These are phyloP conservation scores for Armadillidium nasatum DNA, from an alignment of 1,140 invertebrate species.

Conservation along the genomic window DNA sequence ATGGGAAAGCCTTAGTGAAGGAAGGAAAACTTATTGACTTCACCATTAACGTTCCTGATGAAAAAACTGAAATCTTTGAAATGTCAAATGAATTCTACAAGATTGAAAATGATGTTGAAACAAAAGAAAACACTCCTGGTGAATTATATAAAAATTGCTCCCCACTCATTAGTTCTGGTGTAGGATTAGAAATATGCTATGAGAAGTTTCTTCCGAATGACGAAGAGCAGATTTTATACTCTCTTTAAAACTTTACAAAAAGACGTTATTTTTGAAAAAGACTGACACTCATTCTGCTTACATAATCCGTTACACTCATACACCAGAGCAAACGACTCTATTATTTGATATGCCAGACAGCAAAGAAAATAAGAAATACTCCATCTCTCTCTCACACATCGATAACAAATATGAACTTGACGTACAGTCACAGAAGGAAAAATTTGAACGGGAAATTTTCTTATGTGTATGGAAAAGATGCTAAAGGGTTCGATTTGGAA, in stretches of 20 bases:
- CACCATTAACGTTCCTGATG: constrained; percentile 10
- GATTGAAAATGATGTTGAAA: not conserved
- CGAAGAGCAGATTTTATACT: not conserved
- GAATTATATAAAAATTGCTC: not conserved
- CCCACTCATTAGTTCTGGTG: not conserved
- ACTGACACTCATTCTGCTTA: constrained; percentile 1
- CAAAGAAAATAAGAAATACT: not conserved
- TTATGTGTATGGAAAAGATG: not conserved
- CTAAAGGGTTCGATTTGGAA: not conserved
- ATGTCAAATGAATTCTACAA: not conserved
- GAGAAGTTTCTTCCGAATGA: not conserved
- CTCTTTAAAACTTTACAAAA: not conserved
- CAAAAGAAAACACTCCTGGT: not conserved
- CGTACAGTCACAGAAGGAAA: not conserved
- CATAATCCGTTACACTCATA: not conserved
- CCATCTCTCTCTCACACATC: not conserved
- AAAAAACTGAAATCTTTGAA: not conserved
- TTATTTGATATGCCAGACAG: not conserved
- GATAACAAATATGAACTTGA: not conserved
- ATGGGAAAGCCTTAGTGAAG: constrained; percentile 16
- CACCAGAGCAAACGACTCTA: not conserved
- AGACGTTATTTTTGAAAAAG: not conserved
- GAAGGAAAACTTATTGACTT: constrained; percentile 21
- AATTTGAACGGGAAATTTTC: not conserved
- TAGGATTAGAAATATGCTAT: not conserved